Conservation (phyloP, 2,113 vertebrate genomes). For the Leuciscus idus region DNA sequence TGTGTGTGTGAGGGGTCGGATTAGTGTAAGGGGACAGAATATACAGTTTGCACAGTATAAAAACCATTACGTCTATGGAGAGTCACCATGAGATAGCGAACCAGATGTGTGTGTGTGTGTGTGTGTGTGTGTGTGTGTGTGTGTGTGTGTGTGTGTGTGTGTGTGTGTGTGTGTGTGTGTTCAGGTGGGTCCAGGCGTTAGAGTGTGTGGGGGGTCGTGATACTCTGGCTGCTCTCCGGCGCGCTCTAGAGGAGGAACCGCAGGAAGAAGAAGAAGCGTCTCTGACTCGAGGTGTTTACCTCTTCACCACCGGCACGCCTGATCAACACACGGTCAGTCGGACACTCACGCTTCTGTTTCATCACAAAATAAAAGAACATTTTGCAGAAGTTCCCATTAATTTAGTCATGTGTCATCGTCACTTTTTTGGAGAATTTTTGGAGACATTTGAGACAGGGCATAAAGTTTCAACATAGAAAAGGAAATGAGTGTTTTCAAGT, state of each 20-base stretch:
- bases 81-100: too few relatives aligned
- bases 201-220: slow-evolving; percentile 78
- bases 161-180: slow-evolving; percentile 14
- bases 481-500: too few relatives aligned
- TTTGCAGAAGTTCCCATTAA: too few relatives aligned
- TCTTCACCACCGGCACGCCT: slow-evolving; percentile 81
- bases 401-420: too few relatives aligned
- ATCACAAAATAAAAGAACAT: not conserved
- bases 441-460: too few relatives aligned
- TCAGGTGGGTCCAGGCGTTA: slow-evolving; percentile 79
- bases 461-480: too few relatives aligned
- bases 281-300: slow-evolving; percentile 77
- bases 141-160: slow-evolving; percentile 12
- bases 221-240: slow-evolving; percentile 75
- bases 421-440: too few relatives aligned
- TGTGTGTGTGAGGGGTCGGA: too few relatives aligned
- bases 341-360: not conserved
- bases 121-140: slow-evolving; percentile 12
- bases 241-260: slow-evolving; percentile 75
- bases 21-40: too few relatives aligned
- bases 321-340: slow-evolving; percentile 79
- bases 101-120: not conserved
- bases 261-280: slow-evolving; percentile 60
- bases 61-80: too few relatives aligned
- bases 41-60: too few relatives aligned